These are phyloP conservation scores for Drosophila paramelanica DNA, from an alignment of 2,888 invertebrate genomes.

Conservation along the genomic window DNA sequence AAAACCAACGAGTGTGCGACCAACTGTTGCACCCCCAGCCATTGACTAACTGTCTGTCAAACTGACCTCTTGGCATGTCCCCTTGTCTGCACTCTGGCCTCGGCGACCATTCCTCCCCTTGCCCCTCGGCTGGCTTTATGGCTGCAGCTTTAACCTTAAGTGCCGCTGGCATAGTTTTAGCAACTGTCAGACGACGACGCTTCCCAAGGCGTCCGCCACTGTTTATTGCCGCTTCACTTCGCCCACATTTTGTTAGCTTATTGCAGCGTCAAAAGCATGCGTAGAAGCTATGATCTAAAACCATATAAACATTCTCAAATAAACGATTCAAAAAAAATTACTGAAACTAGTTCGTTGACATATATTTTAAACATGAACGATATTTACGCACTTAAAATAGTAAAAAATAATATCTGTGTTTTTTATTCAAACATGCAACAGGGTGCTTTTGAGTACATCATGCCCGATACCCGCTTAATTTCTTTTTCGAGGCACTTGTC, in stretches of 20 bases:
- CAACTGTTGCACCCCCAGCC: conserved; percentile 51
- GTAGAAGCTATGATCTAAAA: too few relatives aligned
- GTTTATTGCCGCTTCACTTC: conserved; percentile 59
- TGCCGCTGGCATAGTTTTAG: conserved; percentile 76
- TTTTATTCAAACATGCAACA: neutral
- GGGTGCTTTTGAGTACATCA: conserved; percentile 18
- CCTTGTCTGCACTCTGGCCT: conserved; percentile 15
- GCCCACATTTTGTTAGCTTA: conserved; percentile 40
- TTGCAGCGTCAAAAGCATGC: conserved; percentile 36
- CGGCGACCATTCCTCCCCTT: conserved; percentile 9
- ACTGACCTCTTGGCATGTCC: conserved; percentile 36
- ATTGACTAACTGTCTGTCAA: conserved; percentile 46
- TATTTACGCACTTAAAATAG: too few relatives aligned
- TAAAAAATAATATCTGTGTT: too few relatives aligned
- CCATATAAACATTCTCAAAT: neutral
- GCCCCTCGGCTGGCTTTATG: conserved; percentile 3
- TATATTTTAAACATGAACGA: too few relatives aligned
- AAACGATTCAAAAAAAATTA: neutral
- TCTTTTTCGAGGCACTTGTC: conserved; percentile 61
- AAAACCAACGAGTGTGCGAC: conserved; percentile 31
- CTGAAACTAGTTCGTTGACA: neutral
- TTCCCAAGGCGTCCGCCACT: conserved; percentile 70
- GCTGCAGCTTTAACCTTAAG: conserved; percentile 51
- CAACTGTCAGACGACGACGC: conserved; percentile 50
- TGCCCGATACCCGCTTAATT: neutral